Evolutionary conservation across 2,797 vertebrate species (phyloP).

Genomic region (Gadopsis bispinosus): DNA sequence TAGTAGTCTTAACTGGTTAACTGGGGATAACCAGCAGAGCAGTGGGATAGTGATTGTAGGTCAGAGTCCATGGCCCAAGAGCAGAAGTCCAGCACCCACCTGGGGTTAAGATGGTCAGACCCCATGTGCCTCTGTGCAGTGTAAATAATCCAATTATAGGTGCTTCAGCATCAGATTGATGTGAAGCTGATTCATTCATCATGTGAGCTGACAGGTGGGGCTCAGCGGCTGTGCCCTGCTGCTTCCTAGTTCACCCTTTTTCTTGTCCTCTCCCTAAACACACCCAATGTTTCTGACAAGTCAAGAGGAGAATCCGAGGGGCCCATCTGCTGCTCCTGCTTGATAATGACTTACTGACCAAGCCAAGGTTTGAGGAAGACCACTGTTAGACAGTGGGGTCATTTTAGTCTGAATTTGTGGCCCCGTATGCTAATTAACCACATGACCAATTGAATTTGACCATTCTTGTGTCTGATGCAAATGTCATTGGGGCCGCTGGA

Average conservation of each 20-base stretch:
- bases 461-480: background rate
- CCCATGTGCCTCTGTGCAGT: slow-evolving; percentile 76
- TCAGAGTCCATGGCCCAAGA: slow-evolving; percentile 68
- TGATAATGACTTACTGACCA: slow-evolving; percentile 34
- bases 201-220: slow-evolving; percentile 78
- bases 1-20: slow-evolving; percentile 55
- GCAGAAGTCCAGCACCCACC: slow-evolving; percentile 68
- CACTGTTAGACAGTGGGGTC: slow-evolving; percentile 18
- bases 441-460: slow-evolving; percentile 1
- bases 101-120: slow-evolving; percentile 73
- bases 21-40: slow-evolving; percentile 59
- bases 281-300: slow-evolving; percentile 51
- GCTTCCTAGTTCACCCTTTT: slow-evolving; percentile 38
- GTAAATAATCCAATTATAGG: slow-evolving; percentile 86
- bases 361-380: slow-evolving; percentile 16
- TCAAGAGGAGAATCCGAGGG: slow-evolving; percentile 36
- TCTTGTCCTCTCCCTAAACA: slow-evolving; percentile 33
- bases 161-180: slow-evolving; percentile 83
- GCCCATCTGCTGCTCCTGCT: slow-evolving; percentile 52
- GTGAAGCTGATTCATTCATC: slow-evolving; percentile 85
- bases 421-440: slow-evolving; percentile 1
- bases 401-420: slow-evolving; percentile 1
- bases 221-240: slow-evolving; percentile 48
- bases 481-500: background rate
- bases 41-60: slow-evolving; percentile 65